Evolutionary conservation across 2,888 invertebrate species (phyloP).

Genomic region (Hermaeophaga mercurialis): DNA sequence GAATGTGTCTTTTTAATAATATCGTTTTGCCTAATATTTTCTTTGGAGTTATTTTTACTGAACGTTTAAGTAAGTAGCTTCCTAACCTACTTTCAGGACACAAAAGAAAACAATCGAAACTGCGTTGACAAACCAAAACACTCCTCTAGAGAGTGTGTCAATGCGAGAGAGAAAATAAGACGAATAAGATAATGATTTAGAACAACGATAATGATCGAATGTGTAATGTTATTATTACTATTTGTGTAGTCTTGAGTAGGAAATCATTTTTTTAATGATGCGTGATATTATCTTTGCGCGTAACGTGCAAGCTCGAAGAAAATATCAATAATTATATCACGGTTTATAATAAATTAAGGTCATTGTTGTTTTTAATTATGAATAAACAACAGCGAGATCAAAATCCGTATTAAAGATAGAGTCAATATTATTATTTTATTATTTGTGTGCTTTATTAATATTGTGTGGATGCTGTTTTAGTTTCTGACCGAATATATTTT

Average conservation of each 20-base stretch:
- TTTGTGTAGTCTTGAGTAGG: background rate
- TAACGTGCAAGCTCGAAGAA: background rate
- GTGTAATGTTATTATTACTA: background rate
- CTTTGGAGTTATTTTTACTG: no score
- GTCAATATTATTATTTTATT: no score
- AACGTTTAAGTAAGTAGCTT: no score
- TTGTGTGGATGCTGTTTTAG: no score
- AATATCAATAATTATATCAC: slow-evolving; percentile 7
- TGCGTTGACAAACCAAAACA: slow-evolving; percentile 21
- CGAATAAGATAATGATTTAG: background rate
- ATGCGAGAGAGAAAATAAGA: slow-evolving; percentile 3
- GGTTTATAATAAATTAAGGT: slow-evolving; percentile 9
- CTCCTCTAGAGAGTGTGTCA: slow-evolving; percentile 22
- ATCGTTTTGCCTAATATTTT: no score
- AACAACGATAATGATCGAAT: slow-evolving; percentile 7
- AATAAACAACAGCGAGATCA: no score
- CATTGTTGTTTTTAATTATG: background rate
- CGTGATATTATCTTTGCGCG: background rate
- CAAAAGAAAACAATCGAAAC: slow-evolving; percentile 25
- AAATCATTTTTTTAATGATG: slow-evolving; percentile 8
- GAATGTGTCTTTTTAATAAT: no score
- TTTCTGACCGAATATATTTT: no score
- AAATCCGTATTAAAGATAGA: no score
- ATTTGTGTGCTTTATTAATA: no score
- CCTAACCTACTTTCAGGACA: slow-evolving; percentile 27